phyloP scores from a whole-genome alignment of 1,140 invertebrate species.

The Linepithema humile region DNA sequence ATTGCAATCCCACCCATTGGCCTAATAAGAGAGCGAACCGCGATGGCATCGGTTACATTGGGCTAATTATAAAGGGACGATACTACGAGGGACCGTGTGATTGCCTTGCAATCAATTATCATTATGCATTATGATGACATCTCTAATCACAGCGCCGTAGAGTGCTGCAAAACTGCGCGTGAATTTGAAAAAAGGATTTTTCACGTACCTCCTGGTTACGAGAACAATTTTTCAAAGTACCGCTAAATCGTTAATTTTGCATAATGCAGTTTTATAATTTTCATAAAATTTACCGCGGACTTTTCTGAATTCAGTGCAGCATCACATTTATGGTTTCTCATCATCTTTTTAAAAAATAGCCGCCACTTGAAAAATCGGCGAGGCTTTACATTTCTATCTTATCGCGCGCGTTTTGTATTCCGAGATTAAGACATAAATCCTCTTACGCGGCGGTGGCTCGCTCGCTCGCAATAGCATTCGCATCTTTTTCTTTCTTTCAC shows the following conservation, averaged over 20 bases:
- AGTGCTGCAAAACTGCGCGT: not conserved
- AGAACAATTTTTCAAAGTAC: not conserved
- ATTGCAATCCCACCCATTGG: constrained; percentile 53
- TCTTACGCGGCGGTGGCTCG: not conserved
- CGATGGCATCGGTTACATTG: constrained; percentile 49
- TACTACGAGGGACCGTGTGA: constrained; percentile 36
- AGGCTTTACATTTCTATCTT: not conserved
- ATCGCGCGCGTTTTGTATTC: constrained; percentile 1
- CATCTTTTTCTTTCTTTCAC: not conserved
- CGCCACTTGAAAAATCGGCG: not conserved
- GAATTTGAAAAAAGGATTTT: not conserved
- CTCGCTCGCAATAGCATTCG: not conserved
- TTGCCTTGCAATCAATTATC: constrained; percentile 53
- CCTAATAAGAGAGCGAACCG: constrained; percentile 38
- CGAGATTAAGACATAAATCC: constrained; percentile 39
- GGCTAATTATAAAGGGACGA: constrained; percentile 46
- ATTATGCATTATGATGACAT: not conserved
- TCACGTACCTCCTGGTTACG: not conserved
- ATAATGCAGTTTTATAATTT: not conserved
- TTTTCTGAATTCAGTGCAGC: not conserved
- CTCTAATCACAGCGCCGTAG: too few relatives aligned
- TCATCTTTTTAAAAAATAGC: not conserved
- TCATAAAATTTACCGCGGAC: not conserved
- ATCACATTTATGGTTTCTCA: not conserved
- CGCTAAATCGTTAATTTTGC: not conserved